Percentiles rank a stretch among this genome's conserved stretches.
Conservation (phyloP, 2,113 vertebrate genomes). For the Anser brachyrhynchus region DNA sequence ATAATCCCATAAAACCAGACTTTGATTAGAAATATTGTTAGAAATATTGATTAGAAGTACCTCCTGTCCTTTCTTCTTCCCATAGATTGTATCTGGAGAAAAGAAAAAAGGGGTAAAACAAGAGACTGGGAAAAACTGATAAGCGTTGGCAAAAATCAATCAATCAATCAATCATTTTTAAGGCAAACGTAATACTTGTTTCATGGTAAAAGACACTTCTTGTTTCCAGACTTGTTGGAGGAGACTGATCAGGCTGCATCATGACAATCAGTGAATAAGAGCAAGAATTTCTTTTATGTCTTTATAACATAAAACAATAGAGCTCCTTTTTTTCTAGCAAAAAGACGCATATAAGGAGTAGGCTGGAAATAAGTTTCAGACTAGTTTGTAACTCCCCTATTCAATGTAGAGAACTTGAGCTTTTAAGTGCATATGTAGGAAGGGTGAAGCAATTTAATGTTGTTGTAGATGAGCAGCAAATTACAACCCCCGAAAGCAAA, state of each 20-base stretch:
- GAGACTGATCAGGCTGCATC: background rate
- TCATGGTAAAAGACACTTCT: background rate
- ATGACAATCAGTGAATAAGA: background rate
- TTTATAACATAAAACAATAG: background rate
- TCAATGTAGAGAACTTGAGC: background rate
- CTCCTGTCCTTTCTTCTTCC: background rate
- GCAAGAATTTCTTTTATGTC: background rate
- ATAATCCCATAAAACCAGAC: fast-evolving
- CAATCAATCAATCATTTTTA: background rate
- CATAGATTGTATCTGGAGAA: background rate
- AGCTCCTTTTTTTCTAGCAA: background rate
- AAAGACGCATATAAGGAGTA: background rate
- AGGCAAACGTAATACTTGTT: fast-evolving
- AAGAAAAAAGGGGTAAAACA: fast-evolving
- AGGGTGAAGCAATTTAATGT: background rate
- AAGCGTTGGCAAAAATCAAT: background rate
- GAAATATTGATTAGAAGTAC: background rate
- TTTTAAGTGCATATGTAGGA: background rate
- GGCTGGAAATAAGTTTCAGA: background rate
- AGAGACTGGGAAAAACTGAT: background rate
- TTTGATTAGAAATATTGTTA: background rate
- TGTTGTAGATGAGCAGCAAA: background rate
- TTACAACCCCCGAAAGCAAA: background rate
- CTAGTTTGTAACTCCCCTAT: background rate
- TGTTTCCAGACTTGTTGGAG: background rate